Evolutionary conservation across 2,888 invertebrate genomes (phyloP), one percentile per base, ranked within the genome.

Genomic region (Ochlodes sylvanus): DNA sequence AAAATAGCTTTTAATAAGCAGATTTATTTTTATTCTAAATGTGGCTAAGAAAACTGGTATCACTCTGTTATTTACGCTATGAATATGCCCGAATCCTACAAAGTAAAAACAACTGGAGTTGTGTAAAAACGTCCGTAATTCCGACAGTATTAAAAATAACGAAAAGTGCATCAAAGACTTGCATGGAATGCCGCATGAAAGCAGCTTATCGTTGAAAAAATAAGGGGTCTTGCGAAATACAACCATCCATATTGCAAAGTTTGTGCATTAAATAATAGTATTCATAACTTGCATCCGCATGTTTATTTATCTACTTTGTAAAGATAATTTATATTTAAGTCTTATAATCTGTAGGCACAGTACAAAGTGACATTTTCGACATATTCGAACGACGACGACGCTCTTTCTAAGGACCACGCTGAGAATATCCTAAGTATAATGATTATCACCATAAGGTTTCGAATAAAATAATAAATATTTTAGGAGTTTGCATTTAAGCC

Each of bases 31-130:
- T 50, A 50, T 50, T 38, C 42, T 58, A 42, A n/a, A n/a, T 27
- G 42, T 61, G 61, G 61, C 61, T 61, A 61, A 61, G 61, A 61
- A 61, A 50, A 50, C 10, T 61, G 9, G 50, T 61, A 61, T 61
- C 61, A 61, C 61, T 61, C 50, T 34, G 21, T 34, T 50, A 50
- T 57, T 9, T 42, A 42, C 21, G 21, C 27, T n/a, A 21, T 32
- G n/a, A 32, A 55, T 42, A 58, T 42, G 7, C 6, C 27, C 38
- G 12, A n/a, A 19, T 19, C 14, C 17, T n/a, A 12, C 9, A 41
- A 38, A 57, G 0, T 54, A 55, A 32, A 32, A 2, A 15, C 12
- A 12, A 21, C 7, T 27, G 9, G 2, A 9, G 2, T 38, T 38
- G 38, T 38, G 38, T 38, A 47, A 5, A 44, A 7, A 12, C 44